Evolutionary conservation across 1,140 invertebrate species (phyloP).

Genomic region (Tetragnatha versicolor): DNA sequence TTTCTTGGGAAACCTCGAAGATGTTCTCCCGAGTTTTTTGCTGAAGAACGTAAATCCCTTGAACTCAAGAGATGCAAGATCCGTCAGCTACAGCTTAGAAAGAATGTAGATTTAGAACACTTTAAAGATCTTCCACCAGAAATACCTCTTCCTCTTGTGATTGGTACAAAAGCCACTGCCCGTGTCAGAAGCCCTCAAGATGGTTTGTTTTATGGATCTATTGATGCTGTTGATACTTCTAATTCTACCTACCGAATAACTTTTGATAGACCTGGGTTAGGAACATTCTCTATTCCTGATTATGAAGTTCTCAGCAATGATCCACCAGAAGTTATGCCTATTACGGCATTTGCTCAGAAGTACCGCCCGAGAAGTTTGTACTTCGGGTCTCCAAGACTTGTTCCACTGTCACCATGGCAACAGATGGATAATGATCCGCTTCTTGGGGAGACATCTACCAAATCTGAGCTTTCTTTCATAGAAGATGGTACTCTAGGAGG

Average conservation of each 20-base stretch:
- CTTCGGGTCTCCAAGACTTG: constrained; percentile 69
- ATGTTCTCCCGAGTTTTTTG: constrained; percentile 84
- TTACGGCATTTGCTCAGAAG: constrained; percentile 83
- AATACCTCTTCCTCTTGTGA: constrained; percentile 93
- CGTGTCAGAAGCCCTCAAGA: constrained; percentile 91
- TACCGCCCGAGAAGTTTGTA: constrained; percentile 75
- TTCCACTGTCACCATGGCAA: constrained; percentile 66
- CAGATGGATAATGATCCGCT: constrained; percentile 67
- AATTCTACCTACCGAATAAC: constrained; percentile 97
- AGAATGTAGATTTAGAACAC: constrained; percentile 79
- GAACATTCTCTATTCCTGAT: constrained; percentile 95
- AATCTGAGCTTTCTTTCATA: constrained; percentile 59
- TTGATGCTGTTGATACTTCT: constrained; percentile 96
- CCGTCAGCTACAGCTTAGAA: constrained; percentile 90
- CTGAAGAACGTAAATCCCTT: constrained; percentile 89
- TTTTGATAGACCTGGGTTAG: constrained; percentile 91
- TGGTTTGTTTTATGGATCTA: constrained; percentile 93
- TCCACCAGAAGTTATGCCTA: constrained; percentile 85
- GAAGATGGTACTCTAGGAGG: constrained; percentile 73
- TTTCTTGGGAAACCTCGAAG: constrained; percentile 96
- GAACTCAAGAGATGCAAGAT: constrained; percentile 92
- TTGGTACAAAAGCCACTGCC: constrained; percentile 90
- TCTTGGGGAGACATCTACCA: constrained; percentile 65
- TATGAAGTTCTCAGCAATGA: constrained; percentile 96
- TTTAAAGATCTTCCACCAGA: constrained; percentile 93